These are phyloP conservation scores for Trichomalopsis sarcophagae DNA, from an alignment of 1,140 invertebrate genomes.

Conservation along the genomic window DNA sequence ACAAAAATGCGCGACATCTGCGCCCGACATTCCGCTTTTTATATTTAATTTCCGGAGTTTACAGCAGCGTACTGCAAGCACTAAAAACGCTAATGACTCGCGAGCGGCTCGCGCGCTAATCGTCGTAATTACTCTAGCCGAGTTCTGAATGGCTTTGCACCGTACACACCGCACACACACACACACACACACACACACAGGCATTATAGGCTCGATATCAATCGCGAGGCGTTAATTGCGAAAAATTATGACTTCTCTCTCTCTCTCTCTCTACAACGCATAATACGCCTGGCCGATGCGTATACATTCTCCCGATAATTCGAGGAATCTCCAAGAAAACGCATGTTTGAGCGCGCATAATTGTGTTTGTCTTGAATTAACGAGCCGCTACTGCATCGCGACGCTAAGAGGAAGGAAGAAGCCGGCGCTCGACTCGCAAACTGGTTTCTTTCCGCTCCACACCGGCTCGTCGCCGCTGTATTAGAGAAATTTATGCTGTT, in stretches of 20 bases:
- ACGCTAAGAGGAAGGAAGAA: not conserved
- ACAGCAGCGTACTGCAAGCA: slow-evolving; percentile 25
- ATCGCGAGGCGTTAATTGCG: not conserved
- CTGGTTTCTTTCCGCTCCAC: not conserved
- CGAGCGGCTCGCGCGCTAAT: slow-evolving; percentile 7
- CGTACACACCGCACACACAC: not conserved
- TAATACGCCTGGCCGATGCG: not conserved
- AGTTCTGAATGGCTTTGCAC: slow-evolving; percentile 25
- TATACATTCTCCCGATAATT: too few relatives aligned
- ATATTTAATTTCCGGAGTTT: slow-evolving; percentile 33
- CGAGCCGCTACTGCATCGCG: not conserved
- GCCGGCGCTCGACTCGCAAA: not conserved
- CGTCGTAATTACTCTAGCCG: slow-evolving; percentile 40
- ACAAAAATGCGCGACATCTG: not conserved
- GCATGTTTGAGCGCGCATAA: slow-evolving; percentile 7
- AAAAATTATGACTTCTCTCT: not conserved
- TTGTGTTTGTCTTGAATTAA: slow-evolving; percentile 28
- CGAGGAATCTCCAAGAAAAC: not conserved
- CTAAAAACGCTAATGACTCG: slow-evolving; percentile 41
- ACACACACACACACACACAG: not conserved
- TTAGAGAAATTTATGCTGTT: slow-evolving; percentile 26
- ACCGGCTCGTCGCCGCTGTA: not conserved
- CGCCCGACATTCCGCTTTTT: not conserved
- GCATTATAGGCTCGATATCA: slow-evolving; percentile 1
- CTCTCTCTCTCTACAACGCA: not conserved